Conservation (phyloP, 1,140 invertebrate genomes). For the Ceratoteleas bidentatus region DNA sequence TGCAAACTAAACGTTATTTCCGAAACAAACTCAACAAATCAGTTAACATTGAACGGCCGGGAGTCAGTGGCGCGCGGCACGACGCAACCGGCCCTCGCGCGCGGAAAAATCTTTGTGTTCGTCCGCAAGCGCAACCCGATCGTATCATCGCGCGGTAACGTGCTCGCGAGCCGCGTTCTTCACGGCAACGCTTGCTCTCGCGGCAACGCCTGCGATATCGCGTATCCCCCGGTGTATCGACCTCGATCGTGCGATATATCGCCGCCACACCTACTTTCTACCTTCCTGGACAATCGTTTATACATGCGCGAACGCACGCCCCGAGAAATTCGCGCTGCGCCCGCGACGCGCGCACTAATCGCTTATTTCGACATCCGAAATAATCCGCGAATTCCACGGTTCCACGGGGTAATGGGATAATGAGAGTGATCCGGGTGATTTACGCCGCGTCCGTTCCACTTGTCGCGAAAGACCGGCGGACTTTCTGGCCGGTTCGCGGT, state of each 20-base stretch:
- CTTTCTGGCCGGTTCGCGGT: too few species aligned
- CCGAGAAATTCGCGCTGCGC: constrained; percentile 16
- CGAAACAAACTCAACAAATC: constrained; percentile 58
- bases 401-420: constrained; percentile 15
- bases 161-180: constrained; percentile 53
- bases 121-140: constrained; percentile 32
- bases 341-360: constrained; percentile 13
- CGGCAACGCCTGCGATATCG: constrained; percentile 65
- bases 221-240: constrained; percentile 69
- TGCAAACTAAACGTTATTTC: constrained; percentile 49
- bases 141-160: constrained; percentile 50
- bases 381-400: constrained; percentile 19
- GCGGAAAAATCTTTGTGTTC: constrained; percentile 42
- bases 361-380: constrained; percentile 39
- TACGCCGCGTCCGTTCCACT: not conserved
- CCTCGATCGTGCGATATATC: constrained; percentile 71
- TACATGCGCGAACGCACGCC: constrained; percentile 56
- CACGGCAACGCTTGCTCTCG: constrained; percentile 48
- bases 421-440: constrained; percentile 33
- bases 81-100: constrained; percentile 33
- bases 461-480: too few species aligned
- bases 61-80: constrained; percentile 18
- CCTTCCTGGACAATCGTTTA: constrained; percentile 72
- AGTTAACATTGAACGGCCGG: constrained; percentile 56
- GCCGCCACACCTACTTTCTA: constrained; percentile 75